Conservation (phyloP, 1,140 invertebrate species). For the Drosophila mauritiana region DNA sequence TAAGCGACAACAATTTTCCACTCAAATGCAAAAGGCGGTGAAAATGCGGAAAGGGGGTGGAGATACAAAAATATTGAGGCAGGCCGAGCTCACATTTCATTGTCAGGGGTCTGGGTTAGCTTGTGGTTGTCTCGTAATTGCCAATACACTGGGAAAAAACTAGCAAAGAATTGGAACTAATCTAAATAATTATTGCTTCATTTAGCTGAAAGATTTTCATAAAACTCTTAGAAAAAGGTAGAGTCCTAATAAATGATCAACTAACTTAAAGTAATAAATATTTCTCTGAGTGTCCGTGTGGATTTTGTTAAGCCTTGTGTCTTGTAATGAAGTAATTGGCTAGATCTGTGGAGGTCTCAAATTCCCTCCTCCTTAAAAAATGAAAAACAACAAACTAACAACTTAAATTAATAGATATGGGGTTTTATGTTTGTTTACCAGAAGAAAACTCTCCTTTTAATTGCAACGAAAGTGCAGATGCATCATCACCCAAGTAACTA, state of each 20-base stretch:
- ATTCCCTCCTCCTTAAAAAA: conserved; percentile 2
- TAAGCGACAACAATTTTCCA: conserved; percentile 73
- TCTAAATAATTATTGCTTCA: too few relatives aligned
- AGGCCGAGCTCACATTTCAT: conserved; percentile 75
- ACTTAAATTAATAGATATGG: conserved; percentile 1
- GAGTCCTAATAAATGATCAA: too few relatives aligned
- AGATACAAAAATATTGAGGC: conserved; percentile 30
- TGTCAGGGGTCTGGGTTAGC: conserved; percentile 56
- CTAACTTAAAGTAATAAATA: too few relatives aligned
- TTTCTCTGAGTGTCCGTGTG: not conserved
- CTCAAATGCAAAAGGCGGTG: conserved; percentile 56
- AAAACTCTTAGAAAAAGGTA: too few relatives aligned
- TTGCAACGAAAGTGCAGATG: conserved; percentile 64
- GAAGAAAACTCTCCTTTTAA: conserved; percentile 62
- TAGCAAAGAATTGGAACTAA: not conserved
- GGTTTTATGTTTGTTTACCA: conserved; percentile 27
- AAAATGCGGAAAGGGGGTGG: conserved; percentile 12
- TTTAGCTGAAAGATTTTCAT: too few relatives aligned
- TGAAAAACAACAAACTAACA: conserved; percentile 11
- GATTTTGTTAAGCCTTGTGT: conserved; percentile 23
- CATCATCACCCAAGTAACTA: conserved; percentile 2
- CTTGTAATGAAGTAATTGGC: conserved; percentile 74
- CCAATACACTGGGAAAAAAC: conserved; percentile 10
- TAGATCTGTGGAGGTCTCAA: conserved; percentile 53
- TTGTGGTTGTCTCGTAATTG: conserved; percentile 37